A percentile compares a stretch with the other conserved stretches of the same genome.
Conservation (phyloP, 2,888 invertebrate species). For the Drosophila paramelanica region DNA sequence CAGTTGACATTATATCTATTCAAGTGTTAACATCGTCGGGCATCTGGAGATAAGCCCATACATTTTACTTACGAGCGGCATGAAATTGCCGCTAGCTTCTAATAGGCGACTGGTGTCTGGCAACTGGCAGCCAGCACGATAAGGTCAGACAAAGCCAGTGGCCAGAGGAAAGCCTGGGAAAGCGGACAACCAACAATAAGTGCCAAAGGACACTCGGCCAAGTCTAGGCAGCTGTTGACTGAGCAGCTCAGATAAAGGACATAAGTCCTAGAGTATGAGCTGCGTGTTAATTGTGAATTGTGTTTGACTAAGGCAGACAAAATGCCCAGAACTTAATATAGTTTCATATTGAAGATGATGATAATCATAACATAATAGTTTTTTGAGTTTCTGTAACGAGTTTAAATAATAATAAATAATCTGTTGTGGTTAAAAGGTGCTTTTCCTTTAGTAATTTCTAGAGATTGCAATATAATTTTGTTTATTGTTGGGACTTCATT, state of each 20-base stretch:
- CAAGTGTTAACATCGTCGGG: constrained; percentile 60
- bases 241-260: constrained; percentile 18
- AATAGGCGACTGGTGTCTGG: constrained; percentile 31
- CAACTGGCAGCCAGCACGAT: constrained; percentile 17
- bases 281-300: constrained; percentile 44
- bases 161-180: background rate
- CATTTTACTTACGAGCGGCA: constrained; percentile 50
- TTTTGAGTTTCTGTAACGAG: background rate
- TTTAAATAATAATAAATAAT: background rate
- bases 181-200: constrained; percentile 5
- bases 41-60: constrained; percentile 56
- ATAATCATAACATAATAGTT: background rate
- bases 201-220: constrained; percentile 19
- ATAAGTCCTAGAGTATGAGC: constrained; percentile 7
- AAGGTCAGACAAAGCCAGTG: constrained; percentile 39
- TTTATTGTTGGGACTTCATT: too few species aligned
- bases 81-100: constrained; percentile 47
- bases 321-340: background rate
- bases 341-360: background rate
- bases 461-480: too few species aligned
- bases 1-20: constrained; percentile 49
- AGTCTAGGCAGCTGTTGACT: constrained; percentile 33
- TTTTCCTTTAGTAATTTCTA: too few species aligned
- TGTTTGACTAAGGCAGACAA: constrained; percentile 11
- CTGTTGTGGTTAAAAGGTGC: background rate